Evolutionary conservation across 2,113 vertebrate genomes (phyloP).

Genomic region (Sporophila hypoxantha): DNA sequence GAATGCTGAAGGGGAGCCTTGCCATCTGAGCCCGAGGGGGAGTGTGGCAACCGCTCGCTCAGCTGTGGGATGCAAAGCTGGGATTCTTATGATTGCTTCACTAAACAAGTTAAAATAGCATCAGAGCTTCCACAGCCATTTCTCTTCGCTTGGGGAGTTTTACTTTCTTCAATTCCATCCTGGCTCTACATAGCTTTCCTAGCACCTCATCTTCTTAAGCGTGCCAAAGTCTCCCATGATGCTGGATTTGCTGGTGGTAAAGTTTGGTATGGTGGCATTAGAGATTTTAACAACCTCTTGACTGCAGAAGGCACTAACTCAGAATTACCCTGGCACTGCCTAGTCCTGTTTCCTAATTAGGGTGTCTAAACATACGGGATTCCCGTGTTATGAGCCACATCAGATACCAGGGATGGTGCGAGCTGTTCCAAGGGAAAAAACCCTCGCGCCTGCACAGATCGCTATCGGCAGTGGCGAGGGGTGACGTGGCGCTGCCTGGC

Average conservation of each 20-base stretch:
- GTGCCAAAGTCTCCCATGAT: neutral
- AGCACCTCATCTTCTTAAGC: neutral
- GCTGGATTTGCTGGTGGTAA: neutral
- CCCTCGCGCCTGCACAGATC: neutral
- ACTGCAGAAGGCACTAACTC: neutral
- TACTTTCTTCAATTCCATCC: neutral
- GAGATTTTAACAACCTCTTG: neutral
- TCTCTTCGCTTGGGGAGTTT: neutral
- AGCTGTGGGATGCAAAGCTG: neutral
- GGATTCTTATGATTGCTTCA: neutral
- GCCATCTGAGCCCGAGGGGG: neutral
- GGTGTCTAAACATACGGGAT: neutral
- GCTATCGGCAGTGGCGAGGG: neutral
- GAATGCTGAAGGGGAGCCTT: neutral
- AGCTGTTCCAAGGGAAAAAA: conserved; percentile 14
- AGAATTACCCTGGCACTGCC: neutral
- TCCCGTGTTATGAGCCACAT: conserved; percentile 37
- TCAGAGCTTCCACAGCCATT: neutral
- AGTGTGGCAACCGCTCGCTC: neutral
- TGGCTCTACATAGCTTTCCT: neutral
- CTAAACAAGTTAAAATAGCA: neutral
- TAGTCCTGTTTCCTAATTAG: conserved; percentile 15
- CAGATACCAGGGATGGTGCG: neutral
- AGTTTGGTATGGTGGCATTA: neutral
- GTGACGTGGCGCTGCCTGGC: neutral